Conservation (phyloP, 1,140 invertebrate species). For the Eriosoma lanigerum region DNA sequence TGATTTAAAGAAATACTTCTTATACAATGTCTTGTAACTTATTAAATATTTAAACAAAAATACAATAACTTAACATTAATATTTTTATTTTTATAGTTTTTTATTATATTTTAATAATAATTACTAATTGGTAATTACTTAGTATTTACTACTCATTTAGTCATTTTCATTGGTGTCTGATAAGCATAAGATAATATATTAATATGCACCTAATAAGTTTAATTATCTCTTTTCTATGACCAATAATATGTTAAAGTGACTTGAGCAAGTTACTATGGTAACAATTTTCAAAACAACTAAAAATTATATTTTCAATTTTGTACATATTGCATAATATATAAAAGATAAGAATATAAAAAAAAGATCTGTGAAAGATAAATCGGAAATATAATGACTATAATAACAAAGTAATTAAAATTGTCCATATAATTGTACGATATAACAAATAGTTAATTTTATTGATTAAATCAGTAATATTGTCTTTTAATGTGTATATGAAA, state of each 20-base stretch:
- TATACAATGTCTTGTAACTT: too few species aligned
- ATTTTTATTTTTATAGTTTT: too few species aligned
- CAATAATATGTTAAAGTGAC: neutral
- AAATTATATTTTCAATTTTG: constrained; percentile 13
- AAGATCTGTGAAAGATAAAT: neutral
- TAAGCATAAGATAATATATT: constrained; percentile 48
- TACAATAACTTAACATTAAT: too few species aligned
- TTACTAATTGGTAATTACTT: neutral
- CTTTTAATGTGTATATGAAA: constrained; percentile 26
- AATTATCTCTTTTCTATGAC: neutral
- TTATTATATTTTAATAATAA: neutral
- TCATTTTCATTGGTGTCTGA: neutral
- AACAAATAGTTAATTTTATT: too few species aligned
- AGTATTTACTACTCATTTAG: too few species aligned
- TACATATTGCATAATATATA: too few species aligned
- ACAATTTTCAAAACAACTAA: constrained; percentile 44
- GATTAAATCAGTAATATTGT: neutral
- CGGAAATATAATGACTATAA: neutral
- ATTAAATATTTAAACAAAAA: too few species aligned
- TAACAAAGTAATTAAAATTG: neutral
- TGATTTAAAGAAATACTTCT: too few species aligned
- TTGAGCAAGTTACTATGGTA: constrained; percentile 17
- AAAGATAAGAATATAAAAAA: constrained; percentile 23
- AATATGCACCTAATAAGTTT: constrained; percentile 11
- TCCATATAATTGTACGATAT: neutral